Evolutionary conservation across 1,140 invertebrate species (phyloP).

Genomic region (Laupala kohalensis): DNA sequence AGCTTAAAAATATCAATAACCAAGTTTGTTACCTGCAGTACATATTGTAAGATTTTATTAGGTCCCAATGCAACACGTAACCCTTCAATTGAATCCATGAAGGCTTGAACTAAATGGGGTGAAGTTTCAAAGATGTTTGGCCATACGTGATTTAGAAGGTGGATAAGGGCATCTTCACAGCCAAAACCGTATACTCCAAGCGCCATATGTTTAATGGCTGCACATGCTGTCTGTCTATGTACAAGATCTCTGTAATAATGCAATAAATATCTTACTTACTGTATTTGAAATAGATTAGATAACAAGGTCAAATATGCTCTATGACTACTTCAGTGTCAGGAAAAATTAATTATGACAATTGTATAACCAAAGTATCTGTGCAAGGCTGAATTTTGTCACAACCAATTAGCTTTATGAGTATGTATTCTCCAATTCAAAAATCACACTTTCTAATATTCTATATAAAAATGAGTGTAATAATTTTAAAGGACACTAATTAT

Average conservation of each 20-base stretch:
- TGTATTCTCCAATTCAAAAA: no score
- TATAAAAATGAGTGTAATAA: no score
- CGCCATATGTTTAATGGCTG: conserved; percentile 98
- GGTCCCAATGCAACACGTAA: conserved; percentile 91
- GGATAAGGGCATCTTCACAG: conserved; percentile 94
- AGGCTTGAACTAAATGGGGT: conserved; percentile 97
- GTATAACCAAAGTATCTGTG: no score
- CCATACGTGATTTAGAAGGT: conserved; percentile 98
- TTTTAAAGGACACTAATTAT: no score
- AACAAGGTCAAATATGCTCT: not conserved
- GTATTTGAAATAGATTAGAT: not conserved
- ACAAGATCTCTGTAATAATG: conserved; percentile 75
- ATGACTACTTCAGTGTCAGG: no score
- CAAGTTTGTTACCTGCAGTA: conserved; percentile 58
- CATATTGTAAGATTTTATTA: conserved; percentile 91
- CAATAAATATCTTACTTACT: no score
- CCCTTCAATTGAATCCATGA: conserved; percentile 97
- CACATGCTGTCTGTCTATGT: conserved; percentile 96
- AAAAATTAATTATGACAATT: no score
- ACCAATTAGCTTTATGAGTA: no score
- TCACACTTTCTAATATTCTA: no score
- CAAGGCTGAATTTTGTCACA: no score
- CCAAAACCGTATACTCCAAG: conserved; percentile 97
- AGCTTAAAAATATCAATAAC: conserved; percentile 14
- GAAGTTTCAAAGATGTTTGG: conserved; percentile 99